Evolutionary conservation across 2,888 invertebrate species (phyloP).

Genomic region (Trissoscelio sp.): DNA sequence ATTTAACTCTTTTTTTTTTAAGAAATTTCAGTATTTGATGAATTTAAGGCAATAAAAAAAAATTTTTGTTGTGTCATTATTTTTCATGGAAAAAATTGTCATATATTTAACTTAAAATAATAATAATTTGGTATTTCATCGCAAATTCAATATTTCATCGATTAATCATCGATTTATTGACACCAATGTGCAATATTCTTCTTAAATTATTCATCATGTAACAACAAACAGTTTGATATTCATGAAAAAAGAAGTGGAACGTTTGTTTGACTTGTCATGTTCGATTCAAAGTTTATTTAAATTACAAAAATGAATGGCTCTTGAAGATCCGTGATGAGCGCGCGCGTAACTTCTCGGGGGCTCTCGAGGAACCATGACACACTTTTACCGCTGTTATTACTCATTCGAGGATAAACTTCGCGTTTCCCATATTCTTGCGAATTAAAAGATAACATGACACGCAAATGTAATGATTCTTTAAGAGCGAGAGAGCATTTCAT

Average conservation of each 20-base stretch:
- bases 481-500: constrained; percentile 18
- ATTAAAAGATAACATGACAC: constrained; percentile 59
- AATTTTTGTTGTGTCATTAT: no score
- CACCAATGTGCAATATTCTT: constrained; percentile 14
- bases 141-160: constrained; percentile 22
- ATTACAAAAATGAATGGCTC: constrained; percentile 56
- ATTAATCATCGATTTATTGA: constrained; percentile 39
- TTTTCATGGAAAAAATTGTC: no score
- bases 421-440: constrained; percentile 62
- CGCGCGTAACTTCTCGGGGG: constrained; percentile 50
- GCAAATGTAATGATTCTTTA: constrained; percentile 39
- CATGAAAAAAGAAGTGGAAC: constrained; percentile 25
- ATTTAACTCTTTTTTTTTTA: no score
- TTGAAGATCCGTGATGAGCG: constrained; percentile 45
- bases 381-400: constrained; percentile 67
- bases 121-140: no score
- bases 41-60: no score
- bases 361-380: constrained; percentile 64
- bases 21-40: no score
- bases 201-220: constrained; percentile 16
- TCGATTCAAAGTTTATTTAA: constrained; percentile 59
- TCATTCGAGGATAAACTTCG: constrained; percentile 62
- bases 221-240: constrained; percentile 19
- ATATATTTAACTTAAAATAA: no score
- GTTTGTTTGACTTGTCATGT: constrained; percentile 54